Base-by-base conservation (phyloP, 35 echinoderm and acorn worm species). In the Eucidaris tribuloides region DNA sequence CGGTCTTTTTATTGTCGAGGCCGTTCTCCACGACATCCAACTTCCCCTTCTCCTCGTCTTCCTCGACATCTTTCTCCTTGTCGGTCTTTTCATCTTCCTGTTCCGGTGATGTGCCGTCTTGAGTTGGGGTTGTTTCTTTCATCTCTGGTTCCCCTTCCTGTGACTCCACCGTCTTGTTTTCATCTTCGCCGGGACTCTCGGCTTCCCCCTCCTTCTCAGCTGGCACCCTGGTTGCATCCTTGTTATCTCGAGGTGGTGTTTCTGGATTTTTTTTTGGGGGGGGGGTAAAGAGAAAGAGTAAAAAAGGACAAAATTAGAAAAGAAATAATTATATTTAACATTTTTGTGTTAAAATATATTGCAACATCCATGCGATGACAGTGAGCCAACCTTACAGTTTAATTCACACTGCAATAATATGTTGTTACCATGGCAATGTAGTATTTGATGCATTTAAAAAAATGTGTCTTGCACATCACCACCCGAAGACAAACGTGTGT, bases 171-270 rank as follows among this genome's bases (percentile, higher is more conserved):
- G 20, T 37, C 37, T 34, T 30, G 11, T 55, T 11, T 14, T n/a
- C 50, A 14, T n/a, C 50, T 30, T 48, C 56, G 39, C 43, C 77
- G 39, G 15, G 33, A 62, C 42, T 40, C 20, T 57, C 22, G 14
- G 38, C 45, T 7, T 58, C 77, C 29, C 33, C 78, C 71, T 88
- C 85, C 25, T 80, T 88, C 85, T 88, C 76, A 65, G 76, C 68
- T 3, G 68, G 68, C 24, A 74, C 68, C 68, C 68, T 74, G 35
- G 35, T 74, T 2, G 36, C 35, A 27, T 74, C 68, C 68, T 74
- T 74, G 40, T 74, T 74, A 44, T 74, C 34, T 36, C 29, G 24
- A 4, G 35, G 48, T 52, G n/a, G n/a, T n/a, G n/a, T n/a, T n/a
- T n/a, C n/a, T n/a, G n/a, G n/a, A n/a, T n/a, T n/a, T n/a, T n/a